A percentile compares a stretch with the other conserved stretches of the same genome.
These are phyloP conservation scores for Stenodema calcarata DNA, from an alignment of 2,888 invertebrate genomes.

Conservation along the genomic window DNA sequence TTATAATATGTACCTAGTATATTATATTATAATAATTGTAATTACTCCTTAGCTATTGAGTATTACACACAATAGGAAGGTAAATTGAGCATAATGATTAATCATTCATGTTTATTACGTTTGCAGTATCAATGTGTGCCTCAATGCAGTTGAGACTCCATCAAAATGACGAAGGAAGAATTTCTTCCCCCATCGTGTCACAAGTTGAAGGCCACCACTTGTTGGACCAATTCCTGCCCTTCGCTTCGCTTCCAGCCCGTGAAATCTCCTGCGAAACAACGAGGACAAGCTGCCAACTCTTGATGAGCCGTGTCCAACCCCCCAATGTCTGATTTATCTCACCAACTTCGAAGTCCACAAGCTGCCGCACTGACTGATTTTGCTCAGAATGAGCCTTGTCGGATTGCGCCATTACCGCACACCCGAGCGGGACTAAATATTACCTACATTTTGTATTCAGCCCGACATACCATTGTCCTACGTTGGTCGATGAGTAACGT, in stretches of 20 bases:
- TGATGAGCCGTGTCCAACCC: conserved; percentile 27
- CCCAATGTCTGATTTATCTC: conserved; percentile 27
- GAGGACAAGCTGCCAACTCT: conserved; percentile 11
- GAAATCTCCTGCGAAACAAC: conserved; percentile 19
- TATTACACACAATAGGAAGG: too few relatives aligned
- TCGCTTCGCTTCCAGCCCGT: conserved; percentile 16
- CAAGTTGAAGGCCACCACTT: not conserved
- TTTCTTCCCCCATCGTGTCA: not conserved
- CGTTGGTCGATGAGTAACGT: too few relatives aligned
- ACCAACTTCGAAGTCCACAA: not conserved
- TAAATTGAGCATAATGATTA: too few relatives aligned
- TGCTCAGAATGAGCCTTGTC: not conserved
- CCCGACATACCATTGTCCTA: too few relatives aligned
- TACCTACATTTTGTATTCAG: not conserved
- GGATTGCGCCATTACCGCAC: not conserved
- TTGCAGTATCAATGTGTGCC: too few relatives aligned
- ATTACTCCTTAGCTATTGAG: too few relatives aligned
- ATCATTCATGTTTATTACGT: too few relatives aligned
- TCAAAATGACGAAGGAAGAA: not conserved
- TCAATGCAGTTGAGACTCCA: too few relatives aligned
- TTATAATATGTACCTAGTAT: too few relatives aligned
- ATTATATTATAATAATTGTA: too few relatives aligned
- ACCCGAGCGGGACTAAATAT: not conserved
- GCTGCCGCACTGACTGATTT: not conserved
- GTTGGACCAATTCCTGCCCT: not conserved